Evolutionary conservation across 2,888 invertebrate genomes (phyloP).

Genomic region (Bombylius major): DNA sequence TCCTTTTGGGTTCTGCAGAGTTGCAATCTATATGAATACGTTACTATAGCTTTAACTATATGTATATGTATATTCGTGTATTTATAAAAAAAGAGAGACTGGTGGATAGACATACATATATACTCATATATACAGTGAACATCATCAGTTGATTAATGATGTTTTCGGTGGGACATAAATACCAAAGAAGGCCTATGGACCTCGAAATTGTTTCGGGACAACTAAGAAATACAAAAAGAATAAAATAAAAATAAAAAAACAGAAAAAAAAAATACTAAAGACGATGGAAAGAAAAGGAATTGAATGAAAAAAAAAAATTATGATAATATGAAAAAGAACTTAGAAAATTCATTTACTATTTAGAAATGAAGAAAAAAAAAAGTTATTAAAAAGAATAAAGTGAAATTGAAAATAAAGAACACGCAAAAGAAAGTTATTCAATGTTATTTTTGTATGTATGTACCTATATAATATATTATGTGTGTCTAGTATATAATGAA

Average conservation of each 20-base stretch:
- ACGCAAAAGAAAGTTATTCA: not conserved
- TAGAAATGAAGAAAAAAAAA: too few relatives aligned
- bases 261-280: not conserved
- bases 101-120: not conserved
- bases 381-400: slow-evolving; percentile 1
- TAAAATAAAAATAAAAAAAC: not conserved
- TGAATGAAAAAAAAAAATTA: too few relatives aligned
- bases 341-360: too few relatives aligned
- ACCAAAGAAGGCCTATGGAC: slow-evolving; percentile 15
- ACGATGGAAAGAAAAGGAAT: too few relatives aligned
- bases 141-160: slow-evolving; percentile 32
- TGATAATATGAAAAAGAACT: too few relatives aligned
- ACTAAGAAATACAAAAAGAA: slow-evolving; percentile 3
- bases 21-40: slow-evolving; percentile 1
- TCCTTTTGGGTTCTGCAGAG: slow-evolving; percentile 9
- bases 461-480: too few relatives aligned
- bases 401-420: not conserved
- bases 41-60: not conserved
- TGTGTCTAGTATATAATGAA: too few relatives aligned
- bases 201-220: slow-evolving; percentile 10
- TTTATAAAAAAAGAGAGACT: not conserved
- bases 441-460: too few relatives aligned
- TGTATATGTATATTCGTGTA: not conserved
- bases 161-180: slow-evolving; percentile 30
- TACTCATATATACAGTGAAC: slow-evolving; percentile 1